These are phyloP conservation scores for Calameuta filiformis DNA, from an alignment of 2,888 invertebrate genomes.

Conservation along the genomic window DNA sequence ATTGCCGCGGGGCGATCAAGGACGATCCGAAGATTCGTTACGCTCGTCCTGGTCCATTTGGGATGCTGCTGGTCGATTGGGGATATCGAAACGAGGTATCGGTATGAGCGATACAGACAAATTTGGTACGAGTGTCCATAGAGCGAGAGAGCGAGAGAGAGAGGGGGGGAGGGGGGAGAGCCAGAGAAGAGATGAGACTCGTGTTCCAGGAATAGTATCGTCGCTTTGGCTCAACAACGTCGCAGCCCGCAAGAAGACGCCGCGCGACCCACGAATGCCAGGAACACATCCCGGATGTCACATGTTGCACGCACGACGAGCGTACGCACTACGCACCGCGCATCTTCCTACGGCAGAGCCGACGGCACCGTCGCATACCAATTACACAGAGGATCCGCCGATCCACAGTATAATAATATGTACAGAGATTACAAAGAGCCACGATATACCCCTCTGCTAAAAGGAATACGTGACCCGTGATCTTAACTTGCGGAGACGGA, in stretches of 20 bases:
- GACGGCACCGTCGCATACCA: not conserved
- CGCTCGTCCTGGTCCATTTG: too few species aligned
- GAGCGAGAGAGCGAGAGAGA: conserved; percentile 3
- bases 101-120: conserved; percentile 8
- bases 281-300: conserved; percentile 27
- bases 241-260: not conserved
- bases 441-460: too few species aligned
- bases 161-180: conserved; percentile 6
- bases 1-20: too few species aligned
- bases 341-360: not conserved
- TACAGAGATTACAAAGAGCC: too few species aligned
- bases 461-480: too few species aligned
- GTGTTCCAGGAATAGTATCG: conserved; percentile 32
- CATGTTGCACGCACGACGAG: conserved; percentile 14
- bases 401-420: too few species aligned
- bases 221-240: conserved; percentile 21
- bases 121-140: too few species aligned
- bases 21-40: too few species aligned
- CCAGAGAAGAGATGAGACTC: conserved; percentile 6
- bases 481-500: too few species aligned
- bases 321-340: conserved; percentile 4
- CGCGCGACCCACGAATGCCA: conserved; percentile 1
- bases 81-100: not conserved
- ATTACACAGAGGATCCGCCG: not conserved
- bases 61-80: too few species aligned